Evolutionary conservation across 1,140 invertebrate genomes (phyloP).

Genomic region (Oedothorax gibbosus): DNA sequence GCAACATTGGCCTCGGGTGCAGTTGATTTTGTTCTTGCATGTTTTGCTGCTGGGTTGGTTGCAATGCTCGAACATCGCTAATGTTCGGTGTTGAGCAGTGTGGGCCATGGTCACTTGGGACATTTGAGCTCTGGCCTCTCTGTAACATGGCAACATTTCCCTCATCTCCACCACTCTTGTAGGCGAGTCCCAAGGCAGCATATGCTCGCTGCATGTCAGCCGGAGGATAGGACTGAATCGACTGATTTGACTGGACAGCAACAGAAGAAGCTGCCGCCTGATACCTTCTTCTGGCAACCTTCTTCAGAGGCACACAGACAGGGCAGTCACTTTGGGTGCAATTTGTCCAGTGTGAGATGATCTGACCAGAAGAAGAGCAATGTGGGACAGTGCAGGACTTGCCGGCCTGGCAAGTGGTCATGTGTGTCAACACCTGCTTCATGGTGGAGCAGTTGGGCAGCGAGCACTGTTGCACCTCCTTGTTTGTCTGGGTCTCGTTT

Average conservation of each 20-base stretch:
- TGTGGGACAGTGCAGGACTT: constrained; percentile 91
- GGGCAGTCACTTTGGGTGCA: constrained; percentile 95
- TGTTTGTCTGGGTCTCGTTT: constrained; percentile 76
- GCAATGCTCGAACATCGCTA: constrained; percentile 45
- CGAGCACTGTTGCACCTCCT: constrained; percentile 75
- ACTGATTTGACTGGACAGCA: constrained; percentile 36
- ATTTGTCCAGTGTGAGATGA: constrained; percentile 99
- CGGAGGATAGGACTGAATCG: constrained; percentile 68
- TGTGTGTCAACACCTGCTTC: constrained; percentile 98
- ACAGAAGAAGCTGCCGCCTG: constrained; percentile 46
- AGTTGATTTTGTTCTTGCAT: constrained; percentile 40
- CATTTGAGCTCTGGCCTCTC: constrained; percentile 23
- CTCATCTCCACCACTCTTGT: constrained; percentile 56
- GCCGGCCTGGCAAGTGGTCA: constrained; percentile 96
- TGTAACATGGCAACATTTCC: constrained; percentile 12
- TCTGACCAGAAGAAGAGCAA: constrained; percentile 97
- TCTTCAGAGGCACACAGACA: constrained; percentile 96
- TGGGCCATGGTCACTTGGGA: constrained; percentile 30
- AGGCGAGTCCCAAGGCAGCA: constrained; percentile 83
- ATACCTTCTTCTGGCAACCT: constrained; percentile 84
- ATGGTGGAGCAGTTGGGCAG: constrained; percentile 98
- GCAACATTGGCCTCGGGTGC: constrained; percentile 47
- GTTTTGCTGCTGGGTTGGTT: constrained; percentile 30
- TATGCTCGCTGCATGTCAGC: constrained; percentile 84
- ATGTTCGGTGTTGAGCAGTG: constrained; percentile 51